Percentiles rank a stretch among this genome's conserved stretches.
These are phyloP conservation scores for Morphnarchus princeps DNA, from an alignment of 2,113 vertebrate genomes.

Conservation along the genomic window DNA sequence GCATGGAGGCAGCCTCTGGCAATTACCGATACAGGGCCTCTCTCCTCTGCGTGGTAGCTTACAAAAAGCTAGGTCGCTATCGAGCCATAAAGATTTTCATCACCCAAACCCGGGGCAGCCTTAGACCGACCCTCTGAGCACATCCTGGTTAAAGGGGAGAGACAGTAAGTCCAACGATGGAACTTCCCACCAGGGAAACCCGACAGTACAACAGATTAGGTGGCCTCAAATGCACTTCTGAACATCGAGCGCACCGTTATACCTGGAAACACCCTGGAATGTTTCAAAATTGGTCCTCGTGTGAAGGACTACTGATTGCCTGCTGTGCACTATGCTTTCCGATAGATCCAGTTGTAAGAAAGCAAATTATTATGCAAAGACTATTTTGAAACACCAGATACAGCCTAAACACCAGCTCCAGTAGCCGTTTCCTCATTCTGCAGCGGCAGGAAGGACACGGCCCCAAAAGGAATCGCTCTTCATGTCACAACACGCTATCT, in stretches of 20 bases:
- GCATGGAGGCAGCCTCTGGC: not conserved
- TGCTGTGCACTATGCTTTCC: not conserved
- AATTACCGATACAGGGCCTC: not conserved
- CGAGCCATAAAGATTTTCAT: not conserved
- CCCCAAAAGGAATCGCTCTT: not conserved
- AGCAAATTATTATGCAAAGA: not conserved
- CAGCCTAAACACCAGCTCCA: not conserved
- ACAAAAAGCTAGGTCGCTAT: not conserved
- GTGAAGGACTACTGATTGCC: not conserved
- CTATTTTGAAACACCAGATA: not conserved
- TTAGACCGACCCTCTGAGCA: not conserved
- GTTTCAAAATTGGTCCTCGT: not conserved
- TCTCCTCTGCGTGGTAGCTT: not conserved
- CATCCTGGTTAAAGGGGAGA: not conserved
- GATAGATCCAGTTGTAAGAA: not conserved
- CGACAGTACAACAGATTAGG: not conserved
- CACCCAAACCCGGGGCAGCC: not conserved
- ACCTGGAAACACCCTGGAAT: not conserved
- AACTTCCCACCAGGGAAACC: not conserved
- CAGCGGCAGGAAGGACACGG: not conserved
- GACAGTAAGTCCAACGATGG: not conserved
- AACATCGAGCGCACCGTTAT: rapidly evolving
- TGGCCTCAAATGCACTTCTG: not conserved
- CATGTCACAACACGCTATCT: not conserved
- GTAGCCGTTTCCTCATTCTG: not conserved